Conservation (phyloP, 2,113 vertebrate species). For the Microtus montanus region DNA sequence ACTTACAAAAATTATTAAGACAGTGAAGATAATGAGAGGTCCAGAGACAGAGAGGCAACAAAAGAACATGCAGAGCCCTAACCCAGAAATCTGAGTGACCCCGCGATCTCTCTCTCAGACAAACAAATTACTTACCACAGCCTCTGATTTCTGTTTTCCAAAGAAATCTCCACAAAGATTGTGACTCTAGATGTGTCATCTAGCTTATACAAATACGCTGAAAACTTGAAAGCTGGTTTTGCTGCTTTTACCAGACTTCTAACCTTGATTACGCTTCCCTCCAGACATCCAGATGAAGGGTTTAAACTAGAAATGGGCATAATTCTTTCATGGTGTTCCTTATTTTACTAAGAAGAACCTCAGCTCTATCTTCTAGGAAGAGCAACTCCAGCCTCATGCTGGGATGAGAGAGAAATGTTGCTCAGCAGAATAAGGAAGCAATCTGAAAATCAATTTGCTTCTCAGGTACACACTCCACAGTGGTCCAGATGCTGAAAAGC, state of each 20-base stretch:
- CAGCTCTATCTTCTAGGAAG: not conserved
- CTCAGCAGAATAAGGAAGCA: not conserved
- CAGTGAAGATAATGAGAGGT: not conserved
- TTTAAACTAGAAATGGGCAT: not conserved
- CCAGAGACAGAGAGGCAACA: not conserved
- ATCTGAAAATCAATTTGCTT: not conserved
- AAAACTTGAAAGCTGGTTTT: not conserved
- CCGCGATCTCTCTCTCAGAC: not conserved
- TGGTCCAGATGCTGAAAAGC: not conserved
- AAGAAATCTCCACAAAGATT: not conserved
- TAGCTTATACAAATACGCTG: not conserved
- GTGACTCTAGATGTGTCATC: not conserved
- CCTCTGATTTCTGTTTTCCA: not conserved
- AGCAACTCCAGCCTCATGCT: not conserved
- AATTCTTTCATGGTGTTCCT: not conserved
- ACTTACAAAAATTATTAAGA: not conserved
- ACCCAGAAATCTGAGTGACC: not conserved
- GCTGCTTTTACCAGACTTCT: not conserved
- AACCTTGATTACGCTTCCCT: not conserved
- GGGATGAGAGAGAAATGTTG: not conserved
- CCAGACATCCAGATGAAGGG: rapidly evolving
- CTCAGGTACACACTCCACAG: not conserved
- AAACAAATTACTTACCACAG: not conserved
- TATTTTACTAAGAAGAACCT: not conserved
- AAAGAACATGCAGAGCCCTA: not conserved